Percentiles rank a stretch among this genome's conserved stretches.
Conservation (phyloP, 2,797 vertebrate genomes). For the Hippopotamyrus pictus region DNA sequence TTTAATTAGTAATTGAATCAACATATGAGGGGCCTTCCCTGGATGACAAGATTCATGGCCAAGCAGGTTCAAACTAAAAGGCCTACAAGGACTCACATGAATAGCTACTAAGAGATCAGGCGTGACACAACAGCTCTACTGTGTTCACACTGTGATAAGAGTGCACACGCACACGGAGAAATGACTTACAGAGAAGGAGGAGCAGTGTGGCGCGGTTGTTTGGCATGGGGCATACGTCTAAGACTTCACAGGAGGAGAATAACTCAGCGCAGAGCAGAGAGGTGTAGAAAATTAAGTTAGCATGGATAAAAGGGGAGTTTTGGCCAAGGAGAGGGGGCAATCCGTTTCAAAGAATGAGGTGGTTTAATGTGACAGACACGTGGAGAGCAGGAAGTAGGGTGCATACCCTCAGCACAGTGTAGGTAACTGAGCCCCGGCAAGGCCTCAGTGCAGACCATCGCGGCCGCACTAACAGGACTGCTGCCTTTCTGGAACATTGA, state of each 20-base stretch:
- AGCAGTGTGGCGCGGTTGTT: slow-evolving; percentile 28
- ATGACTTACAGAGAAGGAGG: slow-evolving; percentile 21
- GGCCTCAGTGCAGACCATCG: slow-evolving; percentile 29
- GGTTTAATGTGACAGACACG: slow-evolving; percentile 43
- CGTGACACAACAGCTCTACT: slow-evolving; percentile 25
- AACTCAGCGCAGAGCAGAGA: neutral
- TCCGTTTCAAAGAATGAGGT: slow-evolving; percentile 42
- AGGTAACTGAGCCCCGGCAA: neutral
- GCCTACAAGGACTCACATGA: neutral
- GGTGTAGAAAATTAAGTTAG: slow-evolving; percentile 3
- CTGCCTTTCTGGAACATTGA: slow-evolving; percentile 36
- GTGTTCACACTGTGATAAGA: slow-evolving; percentile 30
- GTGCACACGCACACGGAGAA: slow-evolving; percentile 30
- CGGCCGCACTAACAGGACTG: slow-evolving; percentile 32
- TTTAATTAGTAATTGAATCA: neutral
- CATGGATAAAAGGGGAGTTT: slow-evolving; percentile 16
- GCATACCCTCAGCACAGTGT: slow-evolving; percentile 27
- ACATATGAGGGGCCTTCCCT: neutral
- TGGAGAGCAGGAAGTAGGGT: slow-evolving; percentile 24
- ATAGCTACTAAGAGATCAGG: slow-evolving; percentile 13
- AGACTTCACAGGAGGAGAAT: slow-evolving; percentile 29
- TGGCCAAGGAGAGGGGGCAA: slow-evolving; percentile 30
- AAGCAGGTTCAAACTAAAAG: neutral
- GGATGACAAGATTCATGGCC: neutral
- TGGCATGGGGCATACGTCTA: slow-evolving; percentile 32